phyloP scores from a whole-genome alignment of 2,797 vertebrate species.

The Holocentrus rufus region DNA sequence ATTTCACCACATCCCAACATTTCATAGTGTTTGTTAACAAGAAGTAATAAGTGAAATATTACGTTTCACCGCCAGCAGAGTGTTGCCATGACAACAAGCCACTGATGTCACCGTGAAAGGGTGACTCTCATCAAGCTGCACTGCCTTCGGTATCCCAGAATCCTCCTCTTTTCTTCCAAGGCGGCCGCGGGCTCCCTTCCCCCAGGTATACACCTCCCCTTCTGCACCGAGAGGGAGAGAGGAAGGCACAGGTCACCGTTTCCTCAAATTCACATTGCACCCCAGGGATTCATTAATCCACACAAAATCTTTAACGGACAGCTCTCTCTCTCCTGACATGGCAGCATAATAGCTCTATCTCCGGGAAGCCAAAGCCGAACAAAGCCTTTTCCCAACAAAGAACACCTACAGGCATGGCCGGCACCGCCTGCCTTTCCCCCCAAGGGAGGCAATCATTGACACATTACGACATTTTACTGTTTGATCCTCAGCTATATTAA shows the following conservation, averaged over 20 bases:
- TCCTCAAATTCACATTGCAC: slow-evolving; percentile 22
- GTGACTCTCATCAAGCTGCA: slow-evolving; percentile 92
- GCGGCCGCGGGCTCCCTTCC: slow-evolving; percentile 96
- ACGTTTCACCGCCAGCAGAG: slow-evolving; percentile 94
- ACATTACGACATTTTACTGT: slow-evolving; percentile 59
- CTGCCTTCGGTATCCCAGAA: slow-evolving; percentile 85
- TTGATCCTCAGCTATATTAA: slow-evolving; percentile 46
- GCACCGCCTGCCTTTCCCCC: slow-evolving; percentile 53
- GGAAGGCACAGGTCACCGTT: slow-evolving; percentile 28
- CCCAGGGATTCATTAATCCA: slow-evolving; percentile 52
- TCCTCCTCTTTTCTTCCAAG: slow-evolving; percentile 95
- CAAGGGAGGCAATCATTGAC: slow-evolving; percentile 51
- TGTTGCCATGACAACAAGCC: slow-evolving; percentile 98
- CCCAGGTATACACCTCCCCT: slow-evolving; percentile 95
- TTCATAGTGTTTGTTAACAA: slow-evolving; percentile 63
- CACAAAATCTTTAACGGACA: slow-evolving; percentile 58
- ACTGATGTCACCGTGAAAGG: slow-evolving; percentile 92
- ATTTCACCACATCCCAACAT: slow-evolving; percentile 57
- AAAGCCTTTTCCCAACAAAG: slow-evolving; percentile 69
- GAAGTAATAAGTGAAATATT: slow-evolving; percentile 82
- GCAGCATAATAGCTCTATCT: slow-evolving; percentile 59
- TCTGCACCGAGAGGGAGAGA: slow-evolving; percentile 78
- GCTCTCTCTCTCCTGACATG: slow-evolving; percentile 49
- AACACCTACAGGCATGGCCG: slow-evolving; percentile 55
- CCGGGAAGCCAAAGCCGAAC: slow-evolving; percentile 61